Conservation (phyloP, 1,140 invertebrate genomes). For the Tetragonula clypearis region DNA sequence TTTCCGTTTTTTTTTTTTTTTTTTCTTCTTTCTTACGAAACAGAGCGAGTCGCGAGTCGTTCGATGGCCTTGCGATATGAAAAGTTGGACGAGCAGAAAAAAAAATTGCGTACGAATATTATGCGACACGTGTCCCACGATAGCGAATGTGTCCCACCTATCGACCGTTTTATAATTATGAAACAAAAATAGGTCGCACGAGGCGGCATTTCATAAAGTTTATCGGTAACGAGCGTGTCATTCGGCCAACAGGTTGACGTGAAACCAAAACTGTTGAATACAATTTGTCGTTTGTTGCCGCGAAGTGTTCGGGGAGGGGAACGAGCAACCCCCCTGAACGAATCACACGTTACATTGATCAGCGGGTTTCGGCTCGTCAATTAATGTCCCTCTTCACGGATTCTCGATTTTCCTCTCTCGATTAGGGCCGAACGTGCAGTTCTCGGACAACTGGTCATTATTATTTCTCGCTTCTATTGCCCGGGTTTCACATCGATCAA, state of each 20-base stretch:
- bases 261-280: not conserved
- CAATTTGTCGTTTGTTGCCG: not conserved
- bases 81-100: not conserved
- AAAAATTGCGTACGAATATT: not conserved
- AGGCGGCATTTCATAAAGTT: not conserved
- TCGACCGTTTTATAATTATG: conserved; percentile 14
- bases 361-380: not conserved
- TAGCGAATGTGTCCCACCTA: not conserved
- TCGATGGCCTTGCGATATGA: conserved; percentile 26
- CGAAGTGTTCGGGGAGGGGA: not conserved
- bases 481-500: conserved; percentile 56
- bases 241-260: not conserved
- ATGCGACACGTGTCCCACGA: not conserved
- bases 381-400: conserved; percentile 27
- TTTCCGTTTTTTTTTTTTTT: conserved; percentile 2
- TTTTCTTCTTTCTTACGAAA: conserved; percentile 33
- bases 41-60: not conserved
- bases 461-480: conserved; percentile 20
- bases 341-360: conserved; percentile 12
- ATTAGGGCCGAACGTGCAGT: not conserved
- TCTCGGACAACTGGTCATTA: conserved; percentile 13
- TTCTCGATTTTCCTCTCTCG: not conserved
- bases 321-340: not conserved
- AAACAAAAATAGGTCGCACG: not conserved
- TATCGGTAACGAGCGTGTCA: not conserved